phyloP scores from a whole-genome alignment of 2,113 vertebrate species.

The Sinosuthora webbiana region DNA sequence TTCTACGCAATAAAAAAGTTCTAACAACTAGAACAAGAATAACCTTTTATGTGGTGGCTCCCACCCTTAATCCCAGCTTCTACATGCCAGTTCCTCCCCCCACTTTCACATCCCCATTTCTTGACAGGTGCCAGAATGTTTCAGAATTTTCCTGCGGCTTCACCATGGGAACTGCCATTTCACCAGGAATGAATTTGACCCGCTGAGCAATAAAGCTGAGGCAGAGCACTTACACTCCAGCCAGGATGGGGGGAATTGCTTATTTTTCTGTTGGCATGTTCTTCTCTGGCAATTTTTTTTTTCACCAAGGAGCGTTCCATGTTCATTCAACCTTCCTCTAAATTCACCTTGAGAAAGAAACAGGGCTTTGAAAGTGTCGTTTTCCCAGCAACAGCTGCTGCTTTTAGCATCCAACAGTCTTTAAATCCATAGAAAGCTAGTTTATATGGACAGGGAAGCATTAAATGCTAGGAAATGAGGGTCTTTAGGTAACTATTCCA shows the following conservation, averaged over 20 bases:
- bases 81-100: slow-evolving; percentile 54
- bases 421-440: slow-evolving; percentile 57
- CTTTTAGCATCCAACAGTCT: slow-evolving; percentile 63
- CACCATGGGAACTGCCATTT: slow-evolving; percentile 61
- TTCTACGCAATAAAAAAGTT: slow-evolving; percentile 67
- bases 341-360: slow-evolving; percentile 55
- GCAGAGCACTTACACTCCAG: background rate
- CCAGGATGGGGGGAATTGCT: background rate
- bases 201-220: slow-evolving; percentile 52
- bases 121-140: slow-evolving; percentile 66
- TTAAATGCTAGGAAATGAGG: slow-evolving; percentile 69
- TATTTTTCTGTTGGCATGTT: slow-evolving; percentile 7
- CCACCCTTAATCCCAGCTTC: slow-evolving; percentile 63
- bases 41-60: slow-evolving; percentile 68
- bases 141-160: slow-evolving; percentile 35
- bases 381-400: slow-evolving; percentile 60
- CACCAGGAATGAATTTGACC: slow-evolving; percentile 57
- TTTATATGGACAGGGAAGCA: slow-evolving; percentile 60
- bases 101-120: slow-evolving; percentile 57
- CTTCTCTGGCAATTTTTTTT: background rate
- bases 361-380: slow-evolving; percentile 24
- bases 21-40: slow-evolving; percentile 67
- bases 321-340: slow-evolving; percentile 12
- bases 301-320: background rate
- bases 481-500: slow-evolving; percentile 67